Evolutionary conservation across 2,113 vertebrate species (phyloP), one percentile per base, ranked within the genome.

Genomic region (Marcusenius ussheri): DNA sequence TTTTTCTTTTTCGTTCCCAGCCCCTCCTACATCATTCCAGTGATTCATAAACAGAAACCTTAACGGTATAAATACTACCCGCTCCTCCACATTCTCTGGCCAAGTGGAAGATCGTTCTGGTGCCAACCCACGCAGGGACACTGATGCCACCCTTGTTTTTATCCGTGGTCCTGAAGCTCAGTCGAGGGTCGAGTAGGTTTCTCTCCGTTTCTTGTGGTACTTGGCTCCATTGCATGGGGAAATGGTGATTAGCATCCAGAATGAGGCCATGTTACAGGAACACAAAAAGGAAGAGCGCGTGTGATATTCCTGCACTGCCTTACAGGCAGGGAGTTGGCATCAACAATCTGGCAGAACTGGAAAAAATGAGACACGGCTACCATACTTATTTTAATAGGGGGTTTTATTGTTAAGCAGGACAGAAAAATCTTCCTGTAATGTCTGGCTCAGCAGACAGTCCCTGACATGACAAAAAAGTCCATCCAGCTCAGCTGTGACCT

Each of bases 301-400:
- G 35, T 80, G 74, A 80, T n/a, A 80, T 35, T 10, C 74, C 35
- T 19, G 35, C 5, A 15, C 35, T 80, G 74, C 74, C 74, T 80
- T 80, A 42, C 74, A 80, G 74, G 74, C 74, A 80, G 35, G 74
- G 74, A 80, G 74, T 80, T 42, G 74, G 74, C 35, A 80, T 42
- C 17, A 42, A 42, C 74, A 80, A 80, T 80, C 13, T 80, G 74
- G 74, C 74, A 17, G 74, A 80, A 42, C 74, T 39, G 74, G 74
- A 80, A 80, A 77, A 80, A 80, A 80, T 80, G 35, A 35, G 74
- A 80, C 74, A 19, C 70, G 4, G 35, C 35, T 42, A 80, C 74
- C 74, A 80, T 80, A 42, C 74, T 80, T 80, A 42, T 80, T 80
- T 80, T 80, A 80, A 80, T 80, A 80, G 19, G 74, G 74, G 74